A percentile compares a stretch with the other conserved stretches of the same genome.
phyloP scores from a whole-genome alignment of 2,797 vertebrate species.

The Trichosurus vulpecula region DNA sequence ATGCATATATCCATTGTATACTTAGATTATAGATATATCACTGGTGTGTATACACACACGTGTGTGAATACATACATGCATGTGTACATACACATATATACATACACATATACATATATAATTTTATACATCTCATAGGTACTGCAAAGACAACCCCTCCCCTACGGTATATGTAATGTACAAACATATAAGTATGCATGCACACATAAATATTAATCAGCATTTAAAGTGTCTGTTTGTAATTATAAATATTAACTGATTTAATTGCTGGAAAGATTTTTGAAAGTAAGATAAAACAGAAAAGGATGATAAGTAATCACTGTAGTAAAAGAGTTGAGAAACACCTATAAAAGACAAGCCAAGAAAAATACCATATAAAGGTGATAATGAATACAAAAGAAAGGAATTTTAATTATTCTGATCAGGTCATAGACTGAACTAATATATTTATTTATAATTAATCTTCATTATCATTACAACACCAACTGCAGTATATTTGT shows the following conservation, averaged over 20 bases:
- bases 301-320: slow-evolving; percentile 10
- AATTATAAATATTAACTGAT: slow-evolving; percentile 46
- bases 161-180: background rate
- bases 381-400: background rate
- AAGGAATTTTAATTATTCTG: background rate
- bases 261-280: slow-evolving; percentile 2
- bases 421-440: background rate
- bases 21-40: background rate
- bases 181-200: background rate
- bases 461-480: too few species aligned
- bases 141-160: background rate
- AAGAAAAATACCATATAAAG: background rate
- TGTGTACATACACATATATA: too few species aligned
- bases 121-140: background rate
- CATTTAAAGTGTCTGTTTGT: background rate
- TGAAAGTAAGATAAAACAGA: slow-evolving; percentile 23
- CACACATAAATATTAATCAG: slow-evolving; percentile 16
- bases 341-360: background rate
- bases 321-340: background rate
- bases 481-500: background rate
- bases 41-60: background rate
- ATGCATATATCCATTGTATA: background rate
- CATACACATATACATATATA: background rate
- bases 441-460: too few species aligned
- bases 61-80: background rate